phyloP scores from a whole-genome alignment of 2,888 invertebrate genomes.

The Helobdella robusta region DNA sequence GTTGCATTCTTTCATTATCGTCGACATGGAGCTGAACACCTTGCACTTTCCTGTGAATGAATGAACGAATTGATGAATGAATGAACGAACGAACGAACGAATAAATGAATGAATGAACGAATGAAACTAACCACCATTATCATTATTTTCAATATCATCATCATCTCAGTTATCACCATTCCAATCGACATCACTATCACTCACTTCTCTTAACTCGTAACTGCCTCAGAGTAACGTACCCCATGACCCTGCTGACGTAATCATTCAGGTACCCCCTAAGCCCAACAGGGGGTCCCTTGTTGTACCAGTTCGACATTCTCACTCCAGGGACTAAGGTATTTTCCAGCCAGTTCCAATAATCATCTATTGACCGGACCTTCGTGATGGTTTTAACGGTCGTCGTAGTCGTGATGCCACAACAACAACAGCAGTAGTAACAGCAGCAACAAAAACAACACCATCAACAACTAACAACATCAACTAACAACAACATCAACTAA shows the following conservation, averaged over 20 bases:
- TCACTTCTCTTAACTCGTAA: slow-evolving; percentile 48
- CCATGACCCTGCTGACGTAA: slow-evolving; percentile 53
- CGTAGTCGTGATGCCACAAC: too few species aligned
- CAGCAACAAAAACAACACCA: too few species aligned
- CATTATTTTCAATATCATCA: too few species aligned
- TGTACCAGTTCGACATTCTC: slow-evolving; percentile 51
- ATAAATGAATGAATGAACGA: too few species aligned
- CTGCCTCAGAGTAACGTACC: slow-evolving; percentile 53
- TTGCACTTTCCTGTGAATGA: slow-evolving; percentile 25
- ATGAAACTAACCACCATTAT: too few species aligned
- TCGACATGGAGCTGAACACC: slow-evolving; percentile 12
- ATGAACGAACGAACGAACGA: too few species aligned
- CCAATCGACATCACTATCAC: slow-evolving; percentile 3
- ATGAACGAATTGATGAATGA: not conserved
- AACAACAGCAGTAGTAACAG: too few species aligned
- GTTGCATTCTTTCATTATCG: slow-evolving; percentile 40
- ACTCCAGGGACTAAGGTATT: slow-evolving; percentile 48
- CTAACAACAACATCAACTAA: too few species aligned
- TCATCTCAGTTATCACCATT: too few species aligned
- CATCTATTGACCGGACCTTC: slow-evolving; percentile 36
- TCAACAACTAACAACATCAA: too few species aligned
- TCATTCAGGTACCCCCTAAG: slow-evolving; percentile 53
- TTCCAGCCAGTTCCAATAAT: slow-evolving; percentile 51
- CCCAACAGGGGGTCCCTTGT: slow-evolving; percentile 51
- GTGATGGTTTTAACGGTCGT: too few species aligned